Conservation (phyloP, 2,797 vertebrate genomes). For the Allobates femoralis region DNA sequence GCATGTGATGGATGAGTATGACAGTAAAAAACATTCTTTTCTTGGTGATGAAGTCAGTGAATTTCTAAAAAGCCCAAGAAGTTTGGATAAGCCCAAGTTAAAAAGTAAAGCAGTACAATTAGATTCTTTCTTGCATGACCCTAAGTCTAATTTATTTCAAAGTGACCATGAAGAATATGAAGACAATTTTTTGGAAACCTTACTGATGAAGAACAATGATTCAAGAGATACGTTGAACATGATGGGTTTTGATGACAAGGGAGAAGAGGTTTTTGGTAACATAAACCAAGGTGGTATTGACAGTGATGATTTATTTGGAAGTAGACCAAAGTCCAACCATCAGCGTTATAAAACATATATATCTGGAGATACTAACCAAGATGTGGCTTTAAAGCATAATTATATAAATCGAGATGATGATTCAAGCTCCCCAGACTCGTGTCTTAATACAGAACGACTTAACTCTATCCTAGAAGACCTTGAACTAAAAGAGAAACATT, state of each 20-base stretch:
- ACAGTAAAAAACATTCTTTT: not conserved
- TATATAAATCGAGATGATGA: slow-evolving; percentile 11
- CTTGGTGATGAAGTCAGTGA: not conserved
- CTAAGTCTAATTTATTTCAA: not conserved
- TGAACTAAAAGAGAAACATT: not conserved
- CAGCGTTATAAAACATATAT: slow-evolving; percentile 10
- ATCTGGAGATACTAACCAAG: not conserved
- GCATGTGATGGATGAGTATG: not conserved
- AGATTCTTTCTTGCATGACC: not conserved
- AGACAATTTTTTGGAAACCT: not conserved
- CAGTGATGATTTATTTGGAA: not conserved
- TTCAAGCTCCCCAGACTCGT: not conserved
- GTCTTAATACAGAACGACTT: slow-evolving; percentile 35
- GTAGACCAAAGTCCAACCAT: not conserved
- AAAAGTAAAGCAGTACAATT: not conserved
- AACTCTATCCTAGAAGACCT: slow-evolving; percentile 42
- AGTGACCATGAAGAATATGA: not conserved
- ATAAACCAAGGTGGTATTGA: not conserved
- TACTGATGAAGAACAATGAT: not conserved
- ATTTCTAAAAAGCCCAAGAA: not conserved
- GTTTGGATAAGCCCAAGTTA: not conserved
- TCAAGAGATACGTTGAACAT: not conserved
- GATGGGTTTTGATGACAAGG: not conserved
- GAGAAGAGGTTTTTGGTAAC: not conserved
- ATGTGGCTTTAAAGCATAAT: not conserved